These are phyloP conservation scores for Cinclus cinclus DNA, from an alignment of 2,113 vertebrate species.

Conservation along the genomic window DNA sequence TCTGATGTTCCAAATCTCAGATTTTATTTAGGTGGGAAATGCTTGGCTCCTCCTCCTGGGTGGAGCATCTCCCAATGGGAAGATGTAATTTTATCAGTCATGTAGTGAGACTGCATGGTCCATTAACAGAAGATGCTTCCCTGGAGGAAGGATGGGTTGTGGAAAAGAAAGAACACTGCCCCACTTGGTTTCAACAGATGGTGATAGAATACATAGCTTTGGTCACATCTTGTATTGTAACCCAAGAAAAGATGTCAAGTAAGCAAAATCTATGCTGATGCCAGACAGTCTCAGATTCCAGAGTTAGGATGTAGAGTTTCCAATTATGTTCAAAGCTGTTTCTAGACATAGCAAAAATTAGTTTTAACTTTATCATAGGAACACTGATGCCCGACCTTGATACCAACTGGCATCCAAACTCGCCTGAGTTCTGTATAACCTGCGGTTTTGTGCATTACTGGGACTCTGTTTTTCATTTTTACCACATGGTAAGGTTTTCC, in stretches of 20 bases:
- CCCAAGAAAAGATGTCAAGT: not conserved
- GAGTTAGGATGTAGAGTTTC: constrained; percentile 6
- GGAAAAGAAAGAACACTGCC: too few species aligned
- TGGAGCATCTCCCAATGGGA: too few species aligned
- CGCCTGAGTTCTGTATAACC: not conserved
- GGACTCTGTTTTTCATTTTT: not conserved
- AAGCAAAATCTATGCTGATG: not conserved
- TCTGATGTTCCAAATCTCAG: too few species aligned
- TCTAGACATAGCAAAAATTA: constrained; percentile 2
- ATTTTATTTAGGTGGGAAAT: too few species aligned
- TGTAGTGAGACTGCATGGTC: too few species aligned
- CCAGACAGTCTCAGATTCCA: constrained; percentile 23
- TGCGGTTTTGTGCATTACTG: not conserved
- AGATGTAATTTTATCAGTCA: too few species aligned
- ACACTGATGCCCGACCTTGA: not conserved
- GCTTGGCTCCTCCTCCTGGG: too few species aligned
- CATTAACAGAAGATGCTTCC: too few species aligned
- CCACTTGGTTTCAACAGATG: too few species aligned
- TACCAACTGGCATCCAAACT: not conserved
- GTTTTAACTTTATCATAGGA: not conserved
- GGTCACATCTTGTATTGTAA: too few species aligned
- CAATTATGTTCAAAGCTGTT: not conserved
- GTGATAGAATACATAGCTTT: too few species aligned
- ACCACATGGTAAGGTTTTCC: not conserved
- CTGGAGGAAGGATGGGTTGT: too few species aligned